Percentiles rank a stretch among this genome's conserved stretches.
Conservation (phyloP, 2,113 vertebrate species). For the Poecilia latipinna region DNA sequence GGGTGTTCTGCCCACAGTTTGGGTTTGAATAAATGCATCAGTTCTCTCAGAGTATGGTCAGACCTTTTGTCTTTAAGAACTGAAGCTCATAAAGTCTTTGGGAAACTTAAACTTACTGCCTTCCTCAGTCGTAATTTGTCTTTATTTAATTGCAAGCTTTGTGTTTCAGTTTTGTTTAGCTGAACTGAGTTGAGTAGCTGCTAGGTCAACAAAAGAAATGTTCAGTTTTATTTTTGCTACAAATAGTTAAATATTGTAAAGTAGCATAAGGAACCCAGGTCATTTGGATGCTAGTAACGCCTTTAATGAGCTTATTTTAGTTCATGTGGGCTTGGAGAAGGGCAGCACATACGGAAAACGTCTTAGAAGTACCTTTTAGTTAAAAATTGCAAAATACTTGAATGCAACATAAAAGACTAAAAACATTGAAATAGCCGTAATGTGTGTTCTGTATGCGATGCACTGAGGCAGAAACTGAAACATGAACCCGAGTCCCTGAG, state of each 20-base stretch:
- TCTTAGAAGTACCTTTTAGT: not conserved
- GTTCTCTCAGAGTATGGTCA: too few relatives aligned
- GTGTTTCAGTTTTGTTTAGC: conserved; percentile 11
- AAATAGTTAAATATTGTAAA: too few relatives aligned
- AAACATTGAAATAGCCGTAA: not conserved
- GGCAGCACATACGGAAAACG: not conserved
- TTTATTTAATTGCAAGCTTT: conserved; percentile 3
- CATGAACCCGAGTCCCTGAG: not conserved
- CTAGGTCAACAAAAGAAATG: conserved; percentile 21
- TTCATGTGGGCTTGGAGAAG: too few relatives aligned
- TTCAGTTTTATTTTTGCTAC: not conserved
- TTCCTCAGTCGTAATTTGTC: too few relatives aligned
- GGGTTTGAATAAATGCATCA: too few relatives aligned
- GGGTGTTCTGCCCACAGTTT: too few relatives aligned
- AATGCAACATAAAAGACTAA: not conserved
- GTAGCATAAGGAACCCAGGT: too few relatives aligned
- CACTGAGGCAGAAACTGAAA: not conserved
- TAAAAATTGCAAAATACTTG: not conserved
- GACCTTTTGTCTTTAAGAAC: too few relatives aligned
- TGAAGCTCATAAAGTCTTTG: too few relatives aligned
- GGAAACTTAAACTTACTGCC: too few relatives aligned
- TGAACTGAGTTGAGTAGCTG: conserved; percentile 9
- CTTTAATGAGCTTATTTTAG: too few relatives aligned
- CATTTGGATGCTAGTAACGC: too few relatives aligned
- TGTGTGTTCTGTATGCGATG: not conserved